Percentiles rank a stretch among this genome's conserved stretches.
These are phyloP conservation scores for Amazonetta brasiliensis DNA, from an alignment of 2,797 vertebrate genomes.

Conservation along the genomic window DNA sequence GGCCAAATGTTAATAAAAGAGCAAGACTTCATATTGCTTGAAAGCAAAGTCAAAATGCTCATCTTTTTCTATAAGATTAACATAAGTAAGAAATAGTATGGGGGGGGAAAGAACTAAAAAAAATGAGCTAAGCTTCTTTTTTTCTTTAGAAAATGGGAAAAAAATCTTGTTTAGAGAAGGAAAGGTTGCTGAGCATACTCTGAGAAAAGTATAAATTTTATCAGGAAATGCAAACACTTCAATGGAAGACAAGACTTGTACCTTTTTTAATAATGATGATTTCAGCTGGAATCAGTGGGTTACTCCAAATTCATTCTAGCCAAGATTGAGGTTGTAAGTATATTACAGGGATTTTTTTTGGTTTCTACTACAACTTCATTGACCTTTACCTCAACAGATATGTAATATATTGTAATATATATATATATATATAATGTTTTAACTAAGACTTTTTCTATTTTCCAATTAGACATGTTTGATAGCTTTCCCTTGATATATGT, in stretches of 20 bases:
- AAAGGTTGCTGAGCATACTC: background rate
- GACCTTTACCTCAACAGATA: constrained; percentile 30
- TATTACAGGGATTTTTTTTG: background rate
- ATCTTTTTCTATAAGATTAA: background rate
- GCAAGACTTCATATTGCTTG: background rate
- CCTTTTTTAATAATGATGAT: background rate
- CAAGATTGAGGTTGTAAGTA: constrained; percentile 30
- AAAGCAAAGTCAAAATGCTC: background rate
- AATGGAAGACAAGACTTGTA: background rate
- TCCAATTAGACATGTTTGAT: constrained; percentile 1
- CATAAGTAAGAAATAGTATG: background rate
- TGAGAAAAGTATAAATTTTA: background rate
- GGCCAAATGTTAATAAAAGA: constrained; percentile 67
- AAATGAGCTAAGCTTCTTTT: background rate
- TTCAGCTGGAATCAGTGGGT: background rate
- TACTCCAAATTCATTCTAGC: background rate
- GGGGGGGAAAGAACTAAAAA: background rate
- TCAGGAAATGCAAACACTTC: background rate
- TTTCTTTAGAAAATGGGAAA: background rate
- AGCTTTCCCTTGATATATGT: background rate
- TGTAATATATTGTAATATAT: too few species aligned
- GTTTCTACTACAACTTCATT: constrained; percentile 14
- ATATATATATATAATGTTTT: background rate
- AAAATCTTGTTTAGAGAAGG: background rate
- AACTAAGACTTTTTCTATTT: background rate